Evolutionary conservation across 2,797 vertebrate species (phyloP), one percentile per base, ranked within the genome.

Genomic region (Coranthus polyacanthus): DNA sequence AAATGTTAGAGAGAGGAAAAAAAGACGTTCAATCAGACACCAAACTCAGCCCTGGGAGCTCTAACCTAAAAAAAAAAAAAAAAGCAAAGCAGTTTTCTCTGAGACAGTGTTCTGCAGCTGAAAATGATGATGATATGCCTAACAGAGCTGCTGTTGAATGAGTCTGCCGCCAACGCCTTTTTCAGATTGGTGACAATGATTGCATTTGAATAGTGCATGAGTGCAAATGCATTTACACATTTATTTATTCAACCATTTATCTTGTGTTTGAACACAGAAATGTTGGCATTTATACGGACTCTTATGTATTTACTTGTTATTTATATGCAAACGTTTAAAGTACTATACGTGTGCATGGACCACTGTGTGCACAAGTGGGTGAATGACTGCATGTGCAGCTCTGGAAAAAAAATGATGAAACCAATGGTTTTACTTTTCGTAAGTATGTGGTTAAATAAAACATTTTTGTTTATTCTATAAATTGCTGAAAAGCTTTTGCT

Each of bases 1-100:
- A 88, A 89, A 89, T 80, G 77, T 84, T 82, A 68, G 43, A 58
- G 67, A 55, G 69, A 66, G 60, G 26, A 45, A 50, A 56, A n/a
- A 56, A 47, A 57, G 47, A 52, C 11, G 60, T 75, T 85, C 68
- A 82, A 78, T 84, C 83, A 83, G 76, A 80, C 68, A 68, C 60
- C 71, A 39, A 71, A 75, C 71, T 59, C 57, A 12, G 59, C 77
- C 85, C 64, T 66, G 69, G 68, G 74, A 88, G 81, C 71, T 63
- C 51, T 63, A 65, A 34, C 60, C 62, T 59, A 57, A 39, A 76
- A 83, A 79, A 42, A 54, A 50, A 53, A 16, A 18, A 24, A 24
- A 24, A 68, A 56, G 73, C 45, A 68, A 68, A 63, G 70, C 34
- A 51, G 80, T 64, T 70, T 79, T 86, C 64, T 43, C 65, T 54